Percentiles rank a stretch among this genome's conserved stretches.
Evolutionary conservation across 2,888 invertebrate species (phyloP).

Genomic region (Andrena hattorfiana): DNA sequence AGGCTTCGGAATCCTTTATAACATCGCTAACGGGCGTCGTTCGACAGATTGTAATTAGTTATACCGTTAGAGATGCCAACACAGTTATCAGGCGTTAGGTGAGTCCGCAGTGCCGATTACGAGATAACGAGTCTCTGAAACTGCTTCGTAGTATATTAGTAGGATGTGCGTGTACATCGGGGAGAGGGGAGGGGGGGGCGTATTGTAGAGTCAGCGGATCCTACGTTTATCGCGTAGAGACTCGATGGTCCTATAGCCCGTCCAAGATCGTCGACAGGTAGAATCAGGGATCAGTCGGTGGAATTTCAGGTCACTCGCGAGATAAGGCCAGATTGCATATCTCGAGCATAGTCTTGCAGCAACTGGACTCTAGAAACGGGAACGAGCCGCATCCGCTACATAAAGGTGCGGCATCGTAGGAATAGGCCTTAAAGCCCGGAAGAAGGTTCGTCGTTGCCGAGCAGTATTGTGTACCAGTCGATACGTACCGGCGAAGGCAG

Average conservation of each 20-base stretch:
- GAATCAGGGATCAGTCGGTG: constrained; percentile 59
- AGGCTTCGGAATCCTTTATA: constrained; percentile 3
- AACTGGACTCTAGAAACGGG: constrained; percentile 80
- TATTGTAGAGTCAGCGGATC: constrained; percentile 36
- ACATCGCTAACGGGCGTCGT: constrained; percentile 26
- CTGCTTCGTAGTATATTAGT: constrained; percentile 6
- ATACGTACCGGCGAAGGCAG: constrained; percentile 38
- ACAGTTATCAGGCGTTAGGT: constrained; percentile 66
- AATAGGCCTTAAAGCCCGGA: constrained; percentile 73
- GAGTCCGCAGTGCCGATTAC: constrained; percentile 47
- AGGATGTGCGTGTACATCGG: constrained; percentile 18
- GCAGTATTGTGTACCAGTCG: constrained; percentile 4
- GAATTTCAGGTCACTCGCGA: constrained; percentile 57
- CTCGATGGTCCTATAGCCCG: constrained; percentile 56
- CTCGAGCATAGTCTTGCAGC: constrained; percentile 66
- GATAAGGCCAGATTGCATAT: constrained; percentile 72
- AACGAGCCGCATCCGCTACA: constrained; percentile 80
- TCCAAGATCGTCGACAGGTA: constrained; percentile 50
- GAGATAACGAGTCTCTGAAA: constrained; percentile 54
- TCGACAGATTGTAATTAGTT: constrained; percentile 62
- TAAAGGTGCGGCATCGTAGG: constrained; percentile 70
- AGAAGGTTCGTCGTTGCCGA: constrained; percentile 69
- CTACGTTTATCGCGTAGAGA: constrained; percentile 47
- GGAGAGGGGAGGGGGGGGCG: neutral
- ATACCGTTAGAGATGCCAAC: constrained; percentile 65